A percentile compares a stretch with the other conserved stretches of the same genome.
phyloP scores from a whole-genome alignment of 2,113 vertebrate species.

The Tylochromis polylepis region DNA sequence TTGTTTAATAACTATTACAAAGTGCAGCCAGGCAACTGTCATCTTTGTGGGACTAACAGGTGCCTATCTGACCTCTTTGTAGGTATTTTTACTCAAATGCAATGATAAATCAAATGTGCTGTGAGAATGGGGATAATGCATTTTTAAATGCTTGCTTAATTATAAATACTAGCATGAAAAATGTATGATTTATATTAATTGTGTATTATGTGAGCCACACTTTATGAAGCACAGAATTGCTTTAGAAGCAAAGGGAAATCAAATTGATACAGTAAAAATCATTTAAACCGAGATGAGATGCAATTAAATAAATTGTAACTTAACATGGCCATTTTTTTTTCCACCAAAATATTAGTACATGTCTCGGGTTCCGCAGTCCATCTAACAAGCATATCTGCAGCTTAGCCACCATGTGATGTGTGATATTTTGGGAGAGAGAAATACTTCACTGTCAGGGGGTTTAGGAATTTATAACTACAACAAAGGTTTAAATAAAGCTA shows the following conservation, averaged over 20 bases:
- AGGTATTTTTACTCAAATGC: not conserved
- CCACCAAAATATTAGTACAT: not conserved
- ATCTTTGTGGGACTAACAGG: not conserved
- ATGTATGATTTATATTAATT: not conserved
- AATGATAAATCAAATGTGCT: not conserved
- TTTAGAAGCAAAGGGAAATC: not conserved
- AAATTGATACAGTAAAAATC: not conserved
- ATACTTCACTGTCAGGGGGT: not conserved
- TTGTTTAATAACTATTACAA: not conserved
- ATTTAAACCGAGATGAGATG: not conserved
- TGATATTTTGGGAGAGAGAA: slow-evolving; percentile 5
- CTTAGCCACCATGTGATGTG: not conserved
- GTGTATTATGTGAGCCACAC: not conserved
- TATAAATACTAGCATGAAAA: not conserved
- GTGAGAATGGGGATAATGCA: not conserved
- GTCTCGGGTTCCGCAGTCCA: not conserved
- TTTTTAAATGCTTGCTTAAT: not conserved
- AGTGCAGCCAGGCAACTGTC: not conserved
- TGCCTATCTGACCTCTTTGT: not conserved
- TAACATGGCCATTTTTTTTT: not conserved
- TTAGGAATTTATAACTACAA: not conserved
- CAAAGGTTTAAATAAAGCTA: not conserved
- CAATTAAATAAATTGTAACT: not conserved
- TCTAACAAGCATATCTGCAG: not conserved
- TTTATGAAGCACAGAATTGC: not conserved